Evolutionary conservation across 2,888 invertebrate genomes (phyloP).

Genomic region (Caenorhabditis afra): DNA sequence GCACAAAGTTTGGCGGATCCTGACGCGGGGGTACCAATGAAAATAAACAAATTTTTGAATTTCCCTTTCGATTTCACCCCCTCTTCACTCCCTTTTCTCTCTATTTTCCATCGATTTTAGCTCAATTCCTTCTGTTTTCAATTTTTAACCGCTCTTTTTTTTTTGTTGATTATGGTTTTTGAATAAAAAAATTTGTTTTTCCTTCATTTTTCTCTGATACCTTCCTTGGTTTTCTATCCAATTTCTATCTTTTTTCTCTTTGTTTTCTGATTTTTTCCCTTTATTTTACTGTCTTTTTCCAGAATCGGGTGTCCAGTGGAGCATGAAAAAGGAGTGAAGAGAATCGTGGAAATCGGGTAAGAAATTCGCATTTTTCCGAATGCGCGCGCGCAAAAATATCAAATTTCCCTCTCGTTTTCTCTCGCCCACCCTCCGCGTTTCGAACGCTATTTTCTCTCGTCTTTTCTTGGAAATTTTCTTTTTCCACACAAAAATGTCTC

Average conservation of each 20-base stretch:
- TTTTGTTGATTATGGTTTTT: not conserved
- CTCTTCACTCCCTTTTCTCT: too few species aligned
- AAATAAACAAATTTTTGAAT: too few species aligned
- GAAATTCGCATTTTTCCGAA: not conserved
- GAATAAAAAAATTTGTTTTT: not conserved
- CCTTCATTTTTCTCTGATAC: constrained; percentile 10
- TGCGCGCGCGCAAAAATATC: constrained; percentile 34
- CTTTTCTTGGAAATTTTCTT: not conserved
- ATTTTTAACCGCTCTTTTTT: too few species aligned
- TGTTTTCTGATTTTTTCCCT: constrained; percentile 3
- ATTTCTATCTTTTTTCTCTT: not conserved
- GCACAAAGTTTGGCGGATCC: too few species aligned
- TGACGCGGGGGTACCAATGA: too few species aligned
- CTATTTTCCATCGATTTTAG: too few species aligned
- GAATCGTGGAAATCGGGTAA: not conserved
- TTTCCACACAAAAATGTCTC: too few species aligned
- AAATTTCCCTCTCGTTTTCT: constrained; percentile 23
- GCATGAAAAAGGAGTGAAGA: too few species aligned
- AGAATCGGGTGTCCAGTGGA: too few species aligned
- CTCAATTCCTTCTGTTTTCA: too few species aligned
- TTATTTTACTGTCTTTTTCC: not conserved
- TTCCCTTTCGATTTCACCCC: too few species aligned
- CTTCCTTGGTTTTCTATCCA: constrained; percentile 5
- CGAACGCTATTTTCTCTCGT: not conserved
- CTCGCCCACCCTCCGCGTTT: not conserved